Evolutionary conservation across 2,888 invertebrate genomes (phyloP).

Genomic region (Ceratothoa steindachneri): DNA sequence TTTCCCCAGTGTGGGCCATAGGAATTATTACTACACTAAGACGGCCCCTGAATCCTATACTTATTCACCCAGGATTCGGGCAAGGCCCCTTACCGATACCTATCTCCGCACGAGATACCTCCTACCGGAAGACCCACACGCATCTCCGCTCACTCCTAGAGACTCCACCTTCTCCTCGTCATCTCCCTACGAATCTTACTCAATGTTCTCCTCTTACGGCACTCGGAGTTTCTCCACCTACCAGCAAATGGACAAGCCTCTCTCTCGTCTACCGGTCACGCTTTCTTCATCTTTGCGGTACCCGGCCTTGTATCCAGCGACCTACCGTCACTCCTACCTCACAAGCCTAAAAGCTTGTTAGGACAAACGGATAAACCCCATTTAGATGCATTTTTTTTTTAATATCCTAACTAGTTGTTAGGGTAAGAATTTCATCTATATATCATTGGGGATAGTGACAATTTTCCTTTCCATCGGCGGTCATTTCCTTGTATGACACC

Average conservation of each 20-base stretch:
- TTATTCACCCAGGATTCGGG: neutral
- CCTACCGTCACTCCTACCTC: neutral
- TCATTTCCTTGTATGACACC: too few species aligned
- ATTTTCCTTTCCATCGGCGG: too few species aligned
- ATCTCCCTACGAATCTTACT: neutral
- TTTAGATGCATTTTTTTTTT: too few species aligned
- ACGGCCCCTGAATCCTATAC: neutral
- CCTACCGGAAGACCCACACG: neutral
- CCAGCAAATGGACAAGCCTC: neutral
- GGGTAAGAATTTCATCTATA: neutral
- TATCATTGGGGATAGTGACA: too few species aligned
- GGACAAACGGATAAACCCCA: neutral
- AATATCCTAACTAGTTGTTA: too few species aligned
- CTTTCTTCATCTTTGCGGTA: neutral
- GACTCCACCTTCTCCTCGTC: neutral
- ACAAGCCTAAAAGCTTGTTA: neutral
- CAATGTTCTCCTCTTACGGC: neutral
- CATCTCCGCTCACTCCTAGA: neutral
- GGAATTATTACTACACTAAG: constrained; percentile 3
- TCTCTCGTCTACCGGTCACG: neutral
- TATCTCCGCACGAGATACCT: constrained; percentile 9
- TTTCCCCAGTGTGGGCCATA: neutral
- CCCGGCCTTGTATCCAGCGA: neutral
- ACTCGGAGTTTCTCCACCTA: neutral
- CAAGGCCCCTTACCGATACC: neutral